phyloP scores from a whole-genome alignment of 2,113 vertebrate species.

The Protobothrops flavoviridis region DNA sequence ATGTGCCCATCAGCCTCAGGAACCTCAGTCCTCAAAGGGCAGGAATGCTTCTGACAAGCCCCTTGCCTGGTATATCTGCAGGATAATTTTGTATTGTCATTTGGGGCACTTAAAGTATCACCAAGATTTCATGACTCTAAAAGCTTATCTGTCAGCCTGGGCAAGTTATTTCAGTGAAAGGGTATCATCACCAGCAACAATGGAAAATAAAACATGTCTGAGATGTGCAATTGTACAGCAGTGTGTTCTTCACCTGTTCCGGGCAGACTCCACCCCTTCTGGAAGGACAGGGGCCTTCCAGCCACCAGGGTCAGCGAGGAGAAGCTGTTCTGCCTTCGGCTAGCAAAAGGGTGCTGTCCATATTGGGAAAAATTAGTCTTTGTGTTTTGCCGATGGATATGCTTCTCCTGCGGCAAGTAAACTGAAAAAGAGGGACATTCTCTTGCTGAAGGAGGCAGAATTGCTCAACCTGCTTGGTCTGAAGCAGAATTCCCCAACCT shows the following conservation, averaged over 20 bases:
- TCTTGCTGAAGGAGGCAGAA: background rate
- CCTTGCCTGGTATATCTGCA: conserved; percentile 15
- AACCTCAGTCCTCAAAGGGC: conserved; percentile 9
- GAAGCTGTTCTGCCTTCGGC: background rate
- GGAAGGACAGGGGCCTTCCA: background rate
- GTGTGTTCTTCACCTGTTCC: background rate
- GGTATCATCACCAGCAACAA: conserved; percentile 52
- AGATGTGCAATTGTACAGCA: conserved; percentile 18
- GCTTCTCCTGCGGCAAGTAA: accelerated
- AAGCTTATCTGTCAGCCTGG: conserved; percentile 67
- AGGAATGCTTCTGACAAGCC: conserved; percentile 54
- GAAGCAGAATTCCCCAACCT: background rate
- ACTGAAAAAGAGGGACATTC: background rate
- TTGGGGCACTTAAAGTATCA: conserved; percentile 68
- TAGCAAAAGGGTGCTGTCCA: background rate
- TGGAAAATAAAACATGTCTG: background rate
- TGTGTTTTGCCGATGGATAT: accelerated
- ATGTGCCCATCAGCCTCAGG: background rate
- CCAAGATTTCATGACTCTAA: conserved; percentile 57
- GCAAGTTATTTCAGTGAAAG: conserved; percentile 66
- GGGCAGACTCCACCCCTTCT: accelerated
- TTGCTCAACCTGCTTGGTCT: no score
- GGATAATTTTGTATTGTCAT: conserved; percentile 68
- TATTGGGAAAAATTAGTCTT: accelerated
- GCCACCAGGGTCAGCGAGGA: background rate